A percentile compares a stretch with the other conserved stretches of the same genome.
Conservation (phyloP, 2,113 vertebrate genomes). For the Takifugu flavidus region DNA sequence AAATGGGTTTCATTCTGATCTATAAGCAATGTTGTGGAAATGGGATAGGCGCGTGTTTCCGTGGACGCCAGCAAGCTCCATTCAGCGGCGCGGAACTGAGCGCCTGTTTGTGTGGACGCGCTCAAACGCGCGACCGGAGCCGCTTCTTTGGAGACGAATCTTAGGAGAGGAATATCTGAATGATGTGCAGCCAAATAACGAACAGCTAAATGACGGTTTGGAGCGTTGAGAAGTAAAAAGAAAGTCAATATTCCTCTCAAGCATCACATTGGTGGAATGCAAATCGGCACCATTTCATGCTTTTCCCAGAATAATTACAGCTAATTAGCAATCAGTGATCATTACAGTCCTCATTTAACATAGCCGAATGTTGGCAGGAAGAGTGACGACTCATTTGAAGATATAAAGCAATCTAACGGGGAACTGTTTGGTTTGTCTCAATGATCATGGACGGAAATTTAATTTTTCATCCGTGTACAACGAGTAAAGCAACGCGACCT, state of each 20-base stretch:
- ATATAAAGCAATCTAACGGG: neutral
- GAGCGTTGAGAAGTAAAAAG: neutral
- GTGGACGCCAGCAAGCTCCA: conserved; percentile 41
- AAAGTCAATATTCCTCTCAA: neutral
- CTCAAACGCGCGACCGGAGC: too few species aligned
- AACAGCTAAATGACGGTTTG: too few species aligned
- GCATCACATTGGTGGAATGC: neutral
- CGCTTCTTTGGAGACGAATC: too few species aligned
- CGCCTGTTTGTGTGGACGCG: too few species aligned
- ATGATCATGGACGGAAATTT: neutral
- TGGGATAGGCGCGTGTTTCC: conserved; percentile 46
- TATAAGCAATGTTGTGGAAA: conserved; percentile 65
- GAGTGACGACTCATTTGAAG: neutral
- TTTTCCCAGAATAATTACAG: conserved; percentile 15
- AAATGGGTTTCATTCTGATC: conserved; percentile 59
- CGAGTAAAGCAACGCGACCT: conserved; percentile 14
- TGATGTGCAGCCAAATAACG: too few species aligned
- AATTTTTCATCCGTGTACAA: neutral
- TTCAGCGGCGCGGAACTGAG: conserved; percentile 23
- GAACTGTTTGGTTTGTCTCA: neutral
- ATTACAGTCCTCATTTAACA: conserved; percentile 10
- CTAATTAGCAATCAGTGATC: conserved; percentile 13
- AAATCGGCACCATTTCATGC: neutral
- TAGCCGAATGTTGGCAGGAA: neutral
- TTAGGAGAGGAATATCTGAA: too few species aligned